A percentile compares a stretch with the other conserved stretches of the same genome.
phyloP scores from a whole-genome alignment of 2,888 invertebrate genomes.

The Zhuqinia jingwanae region DNA sequence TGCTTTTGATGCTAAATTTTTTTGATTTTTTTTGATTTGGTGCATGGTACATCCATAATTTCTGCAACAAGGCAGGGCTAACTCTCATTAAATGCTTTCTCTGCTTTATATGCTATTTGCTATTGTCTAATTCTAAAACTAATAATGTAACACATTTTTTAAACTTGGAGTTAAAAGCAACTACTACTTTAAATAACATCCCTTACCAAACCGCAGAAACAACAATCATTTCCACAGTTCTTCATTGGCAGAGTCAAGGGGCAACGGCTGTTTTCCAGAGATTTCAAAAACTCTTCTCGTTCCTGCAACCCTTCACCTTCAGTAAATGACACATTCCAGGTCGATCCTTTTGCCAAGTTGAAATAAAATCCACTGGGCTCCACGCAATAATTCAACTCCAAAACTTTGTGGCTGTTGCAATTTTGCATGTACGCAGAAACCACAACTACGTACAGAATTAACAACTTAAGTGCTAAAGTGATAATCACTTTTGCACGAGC shows the following conservation, averaged over 20 bases:
- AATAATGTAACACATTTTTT: too few relatives aligned
- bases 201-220: constrained; percentile 75
- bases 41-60: too few relatives aligned
- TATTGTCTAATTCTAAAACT: too few relatives aligned
- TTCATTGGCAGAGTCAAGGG: not conserved
- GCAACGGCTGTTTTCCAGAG: constrained; percentile 22
- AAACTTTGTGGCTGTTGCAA: not conserved
- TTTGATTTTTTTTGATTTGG: too few relatives aligned
- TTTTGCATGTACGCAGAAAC: constrained; percentile 7
- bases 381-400: constrained; percentile 11
- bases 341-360: constrained; percentile 20
- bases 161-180: too few relatives aligned
- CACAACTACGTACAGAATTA: too few relatives aligned
- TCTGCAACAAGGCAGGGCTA: too few relatives aligned
- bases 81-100: too few relatives aligned
- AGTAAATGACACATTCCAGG: constrained; percentile 24
- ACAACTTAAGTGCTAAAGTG: too few relatives aligned
- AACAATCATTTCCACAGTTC: constrained; percentile 68
- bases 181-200: not conserved
- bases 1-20: too few relatives aligned
- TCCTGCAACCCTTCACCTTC: constrained; percentile 29
- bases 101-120: too few relatives aligned
- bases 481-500: too few relatives aligned
- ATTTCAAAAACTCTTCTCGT: constrained; percentile 8
- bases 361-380: constrained; percentile 38